Percentiles rank a stretch among this genome's conserved stretches.
Evolutionary conservation across 2,888 invertebrate genomes (phyloP).

Genomic region (Ferrisia virgata): DNA sequence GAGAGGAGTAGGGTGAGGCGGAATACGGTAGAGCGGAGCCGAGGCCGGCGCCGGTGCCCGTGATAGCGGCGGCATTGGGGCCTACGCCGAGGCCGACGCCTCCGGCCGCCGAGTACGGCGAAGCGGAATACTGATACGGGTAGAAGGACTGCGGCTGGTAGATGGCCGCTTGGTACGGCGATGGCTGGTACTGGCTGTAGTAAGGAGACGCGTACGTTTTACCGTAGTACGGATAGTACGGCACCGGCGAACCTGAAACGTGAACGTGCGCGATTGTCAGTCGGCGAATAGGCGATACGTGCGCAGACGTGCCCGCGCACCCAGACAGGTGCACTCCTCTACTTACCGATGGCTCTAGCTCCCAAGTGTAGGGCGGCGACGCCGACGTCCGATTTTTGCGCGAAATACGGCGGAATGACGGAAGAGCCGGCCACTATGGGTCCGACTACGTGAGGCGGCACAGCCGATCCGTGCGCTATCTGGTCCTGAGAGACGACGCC

Average conservation of each 20-base stretch:
- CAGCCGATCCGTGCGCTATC: background rate
- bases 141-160: background rate
- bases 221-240: conserved; percentile 30
- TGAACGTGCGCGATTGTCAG: background rate
- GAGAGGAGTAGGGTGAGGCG: background rate
- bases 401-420: background rate
- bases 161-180: background rate
- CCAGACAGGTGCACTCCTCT: background rate
- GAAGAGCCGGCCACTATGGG: background rate
- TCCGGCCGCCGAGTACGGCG: background rate
- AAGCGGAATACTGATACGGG: background rate
- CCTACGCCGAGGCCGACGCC: background rate
- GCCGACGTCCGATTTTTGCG: background rate
- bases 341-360: conserved; percentile 34
- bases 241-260: conserved; percentile 10
- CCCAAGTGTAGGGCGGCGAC: background rate
- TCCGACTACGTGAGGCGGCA: background rate
- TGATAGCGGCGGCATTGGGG: background rate
- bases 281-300: background rate
- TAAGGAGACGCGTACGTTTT: conserved; percentile 29
- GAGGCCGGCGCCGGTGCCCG: background rate
- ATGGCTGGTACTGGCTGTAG: conserved; percentile 26
- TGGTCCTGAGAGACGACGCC: background rate
- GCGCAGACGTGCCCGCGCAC: background rate
- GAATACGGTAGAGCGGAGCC: background rate